Evolutionary conservation across 2,113 vertebrate genomes (phyloP).

Genomic region (Osmerus mordax): DNA sequence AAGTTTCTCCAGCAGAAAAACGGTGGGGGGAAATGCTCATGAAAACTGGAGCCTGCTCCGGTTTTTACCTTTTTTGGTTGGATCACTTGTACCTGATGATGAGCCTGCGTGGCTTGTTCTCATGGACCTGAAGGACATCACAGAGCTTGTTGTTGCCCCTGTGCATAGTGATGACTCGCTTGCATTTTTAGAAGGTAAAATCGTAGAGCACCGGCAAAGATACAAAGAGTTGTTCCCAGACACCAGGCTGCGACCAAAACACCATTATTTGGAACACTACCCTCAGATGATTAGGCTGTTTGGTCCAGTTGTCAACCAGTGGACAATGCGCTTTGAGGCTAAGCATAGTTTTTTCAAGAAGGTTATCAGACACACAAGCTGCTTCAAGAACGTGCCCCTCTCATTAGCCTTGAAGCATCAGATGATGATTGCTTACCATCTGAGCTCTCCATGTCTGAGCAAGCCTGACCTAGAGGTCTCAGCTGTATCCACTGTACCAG

Average conservation of each 20-base stretch:
- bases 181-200: conserved; percentile 21
- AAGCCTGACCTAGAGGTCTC: conserved; percentile 15
- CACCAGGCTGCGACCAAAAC: conserved; percentile 2
- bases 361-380: conserved; percentile 20
- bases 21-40: conserved; percentile 4
- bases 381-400: conserved; percentile 10
- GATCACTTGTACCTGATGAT: conserved; percentile 12
- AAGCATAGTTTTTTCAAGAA: conserved; percentile 17
- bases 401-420: conserved; percentile 21
- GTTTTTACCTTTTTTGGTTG: conserved; percentile 24
- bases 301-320: conserved; percentile 14
- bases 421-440: conserved; percentile 23
- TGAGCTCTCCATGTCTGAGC: conserved; percentile 2
- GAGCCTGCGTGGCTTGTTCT: conserved; percentile 26
- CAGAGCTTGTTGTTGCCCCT: conserved; percentile 23
- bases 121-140: conserved; percentile 28
- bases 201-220: conserved; percentile 14
- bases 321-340: conserved; percentile 19
- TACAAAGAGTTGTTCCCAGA: conserved; percentile 18
- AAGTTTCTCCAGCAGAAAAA: background rate
- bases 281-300: conserved; percentile 19
- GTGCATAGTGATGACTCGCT: conserved; percentile 30
- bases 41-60: conserved; percentile 24
- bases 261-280: conserved; percentile 29
- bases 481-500: conserved; percentile 25